Conservation (phyloP, 2,113 vertebrate species). For the Sorex fumeus region DNA sequence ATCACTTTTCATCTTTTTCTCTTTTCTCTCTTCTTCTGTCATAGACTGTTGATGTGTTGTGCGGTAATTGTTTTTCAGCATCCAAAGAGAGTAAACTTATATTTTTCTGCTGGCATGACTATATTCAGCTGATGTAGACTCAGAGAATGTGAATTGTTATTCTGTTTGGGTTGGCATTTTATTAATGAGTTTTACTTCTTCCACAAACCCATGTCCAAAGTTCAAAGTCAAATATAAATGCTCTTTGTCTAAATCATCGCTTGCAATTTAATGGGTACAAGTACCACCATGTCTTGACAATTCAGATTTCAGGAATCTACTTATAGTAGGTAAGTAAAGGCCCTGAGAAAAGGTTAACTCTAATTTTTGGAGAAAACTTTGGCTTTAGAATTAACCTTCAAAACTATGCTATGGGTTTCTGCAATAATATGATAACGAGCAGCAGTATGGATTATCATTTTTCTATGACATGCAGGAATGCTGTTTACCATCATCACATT, state of each 20-base stretch:
- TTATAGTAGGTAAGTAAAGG: conserved; percentile 22
- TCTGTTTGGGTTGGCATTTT: conserved; percentile 21
- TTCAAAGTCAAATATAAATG: no score
- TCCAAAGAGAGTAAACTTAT: neutral
- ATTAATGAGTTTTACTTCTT: conserved; percentile 51
- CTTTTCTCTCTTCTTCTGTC: neutral
- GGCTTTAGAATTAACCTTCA: conserved; percentile 50
- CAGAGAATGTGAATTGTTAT: conserved; percentile 21
- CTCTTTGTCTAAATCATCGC: neutral
- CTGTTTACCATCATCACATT: conserved; percentile 21
- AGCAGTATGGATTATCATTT: conserved; percentile 14
- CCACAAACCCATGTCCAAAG: no score
- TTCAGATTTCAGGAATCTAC: neutral
- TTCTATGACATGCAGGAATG: conserved; percentile 35
- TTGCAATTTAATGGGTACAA: conserved; percentile 14
- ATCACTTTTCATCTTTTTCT: neutral
- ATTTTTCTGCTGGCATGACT: conserved; percentile 54
- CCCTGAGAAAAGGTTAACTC: conserved; percentile 55
- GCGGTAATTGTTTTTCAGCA: neutral
- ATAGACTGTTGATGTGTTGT: neutral
- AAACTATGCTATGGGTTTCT: conserved; percentile 49
- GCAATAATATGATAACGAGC: neutral
- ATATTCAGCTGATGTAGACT: conserved; percentile 10
- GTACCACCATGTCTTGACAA: neutral
- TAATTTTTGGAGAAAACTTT: conserved; percentile 59